Evolutionary conservation across 2,888 invertebrate species (phyloP).

Genomic region (Lasioglossum pauxillum): DNA sequence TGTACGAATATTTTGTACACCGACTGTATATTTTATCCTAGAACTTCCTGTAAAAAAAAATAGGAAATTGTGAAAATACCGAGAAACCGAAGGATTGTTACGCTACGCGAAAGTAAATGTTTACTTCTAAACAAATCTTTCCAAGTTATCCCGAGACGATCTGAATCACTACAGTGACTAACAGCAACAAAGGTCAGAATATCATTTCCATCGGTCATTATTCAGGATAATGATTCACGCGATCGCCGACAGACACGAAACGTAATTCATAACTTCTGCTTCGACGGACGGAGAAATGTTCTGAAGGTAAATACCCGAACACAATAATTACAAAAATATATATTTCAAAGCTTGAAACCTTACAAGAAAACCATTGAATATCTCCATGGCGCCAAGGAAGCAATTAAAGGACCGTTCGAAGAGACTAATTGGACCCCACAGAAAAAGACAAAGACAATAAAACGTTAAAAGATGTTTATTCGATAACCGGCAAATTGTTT

Average conservation of each 20-base stretch:
- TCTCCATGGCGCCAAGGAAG: neutral
- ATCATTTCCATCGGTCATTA: slow-evolving; percentile 1
- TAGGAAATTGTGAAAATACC: no score
- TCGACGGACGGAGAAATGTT: neutral
- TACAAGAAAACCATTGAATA: neutral
- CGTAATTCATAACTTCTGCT: neutral
- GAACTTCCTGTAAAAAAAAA: neutral
- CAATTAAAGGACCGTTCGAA: neutral
- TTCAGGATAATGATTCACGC: neutral
- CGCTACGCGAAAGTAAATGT: neutral
- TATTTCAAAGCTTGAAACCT: neutral
- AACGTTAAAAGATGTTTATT: neutral
- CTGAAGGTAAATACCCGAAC: neutral
- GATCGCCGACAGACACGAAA: no score
- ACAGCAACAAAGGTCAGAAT: neutral
- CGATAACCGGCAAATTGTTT: neutral
- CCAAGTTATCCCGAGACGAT: neutral
- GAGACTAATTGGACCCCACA: neutral
- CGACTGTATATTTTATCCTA: no score
- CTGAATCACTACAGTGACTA: neutral
- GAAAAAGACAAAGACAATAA: neutral
- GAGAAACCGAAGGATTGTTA: neutral
- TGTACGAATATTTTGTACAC: no score
- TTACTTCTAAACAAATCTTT: neutral
- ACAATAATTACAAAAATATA: neutral